phyloP scores from a whole-genome alignment of 2,888 invertebrate genomes.

The Drosophila sordidula region DNA sequence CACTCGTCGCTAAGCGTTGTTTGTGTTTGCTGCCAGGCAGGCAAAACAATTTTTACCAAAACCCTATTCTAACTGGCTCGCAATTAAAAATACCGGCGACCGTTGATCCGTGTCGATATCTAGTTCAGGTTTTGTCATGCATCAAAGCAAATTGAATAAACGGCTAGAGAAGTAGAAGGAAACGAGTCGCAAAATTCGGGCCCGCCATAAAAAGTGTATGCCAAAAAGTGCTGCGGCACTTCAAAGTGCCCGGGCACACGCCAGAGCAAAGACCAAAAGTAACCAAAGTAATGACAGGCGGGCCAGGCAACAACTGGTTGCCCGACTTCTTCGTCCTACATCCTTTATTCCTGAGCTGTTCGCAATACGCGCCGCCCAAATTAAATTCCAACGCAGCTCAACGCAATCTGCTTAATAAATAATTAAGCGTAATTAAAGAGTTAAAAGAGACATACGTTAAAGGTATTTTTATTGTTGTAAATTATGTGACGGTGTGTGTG shows the following conservation, averaged over 20 bases:
- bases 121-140: conserved; percentile 17
- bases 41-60: conserved; percentile 40
- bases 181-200: conserved; percentile 32
- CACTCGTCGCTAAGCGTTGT: conserved; percentile 17
- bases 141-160: conserved; percentile 50
- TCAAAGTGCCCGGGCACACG: conserved; percentile 51
- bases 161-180: conserved; percentile 18
- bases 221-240: conserved; percentile 55
- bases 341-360: conserved; percentile 34
- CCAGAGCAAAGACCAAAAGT: conserved; percentile 36
- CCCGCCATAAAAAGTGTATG: conserved; percentile 55
- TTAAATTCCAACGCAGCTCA: conserved; percentile 55
- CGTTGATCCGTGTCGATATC: not conserved
- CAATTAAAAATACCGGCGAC: conserved; percentile 20
- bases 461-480: conserved; percentile 56
- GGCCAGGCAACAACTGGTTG: conserved; percentile 42
- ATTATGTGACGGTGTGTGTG: conserved; percentile 18
- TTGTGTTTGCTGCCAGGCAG: conserved; percentile 44
- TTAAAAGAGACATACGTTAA: conserved; percentile 42
- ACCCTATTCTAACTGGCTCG: conserved; percentile 36
- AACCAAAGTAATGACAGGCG: conserved; percentile 37
- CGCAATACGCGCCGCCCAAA: conserved; percentile 32
- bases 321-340: conserved; percentile 4
- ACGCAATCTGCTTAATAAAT: conserved; percentile 64
- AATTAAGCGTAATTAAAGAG: conserved; percentile 65